Evolutionary conservation across 2,888 invertebrate genomes (phyloP), one percentile per base, ranked within the genome.

Genomic region (Ophion ventricosus): DNA sequence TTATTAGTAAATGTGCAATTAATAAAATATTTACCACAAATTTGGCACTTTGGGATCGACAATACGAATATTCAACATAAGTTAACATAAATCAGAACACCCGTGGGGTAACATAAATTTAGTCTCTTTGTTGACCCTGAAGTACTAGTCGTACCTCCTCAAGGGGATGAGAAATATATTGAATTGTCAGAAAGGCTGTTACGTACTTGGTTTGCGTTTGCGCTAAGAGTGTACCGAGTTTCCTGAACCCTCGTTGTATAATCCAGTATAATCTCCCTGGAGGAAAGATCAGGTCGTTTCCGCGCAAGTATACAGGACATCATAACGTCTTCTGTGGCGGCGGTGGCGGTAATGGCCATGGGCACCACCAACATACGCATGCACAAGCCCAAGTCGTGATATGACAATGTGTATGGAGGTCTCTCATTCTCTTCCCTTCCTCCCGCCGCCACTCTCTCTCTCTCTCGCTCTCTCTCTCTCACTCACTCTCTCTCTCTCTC

Each of bases 241-340:
- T 78, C 63, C 64, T 82, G 74, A 82, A 74, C 29, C 69, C 43
- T 35, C 56, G 72, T 49, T 78, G 73, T 69, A 78, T 63, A 78
- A 78, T 74, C 78, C 69, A 61, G 29, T 74, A 69, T 69, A 78
- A 82, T 78, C 57, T 26, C 64, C 49, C 57, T 35, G 61, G 29
- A 73, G 77, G 54, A 73, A 78, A 25, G 82, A 72, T 78, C 67
- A 61, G 59, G 73, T 77, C 61, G 77, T 77, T 77, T 73, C 73
- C 64, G 49, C 69, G 78, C 74, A 69, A 69, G 74, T 69, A 57
- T 56, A 49, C 49, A 63, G 67, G 82, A 78, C 69, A 82, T 74
- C 56, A 64, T 72, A 76, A 72, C 78, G 69, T 82, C 69, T 82
- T 74, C 74, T 67, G 61, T 67, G 59, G 73, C 61, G n/a, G 40